Base-by-base conservation (phyloP, 2,113 vertebrate genomes). In the Pao palembangensis region DNA sequence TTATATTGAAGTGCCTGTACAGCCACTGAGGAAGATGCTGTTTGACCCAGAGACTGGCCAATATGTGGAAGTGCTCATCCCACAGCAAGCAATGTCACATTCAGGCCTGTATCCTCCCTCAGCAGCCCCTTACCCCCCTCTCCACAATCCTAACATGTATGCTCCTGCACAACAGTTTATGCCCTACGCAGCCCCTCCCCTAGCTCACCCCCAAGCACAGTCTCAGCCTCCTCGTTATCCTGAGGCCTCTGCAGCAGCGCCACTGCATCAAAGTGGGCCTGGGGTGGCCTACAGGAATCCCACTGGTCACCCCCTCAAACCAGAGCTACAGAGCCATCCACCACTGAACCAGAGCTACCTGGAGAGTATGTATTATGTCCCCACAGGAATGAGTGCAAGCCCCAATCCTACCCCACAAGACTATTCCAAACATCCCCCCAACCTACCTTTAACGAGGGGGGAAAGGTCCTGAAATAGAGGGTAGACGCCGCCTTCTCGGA, bases 31-130 rank as follows among this genome's bases (percentile, higher is more conserved):
- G 67, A 94, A 96, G 74, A 93, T 92, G 16, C 87, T 98, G 71
- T 96, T 95, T 15, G 95, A 97, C 75, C 96, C 96, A 0, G 96
- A 98, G 82, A 95, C 93, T 0, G 93, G 95, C 56, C 95, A 96
- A 69, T 98, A 98, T 51, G 91, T 98, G 67, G 96, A 98, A 77
- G 94, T 98, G 55, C 89, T 98, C 49, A 91, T 95, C 74, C 93
- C 94, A 0, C 92, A 94, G 0, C 91, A 92, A 42, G 82, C 93
- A 6, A 79, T 90, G 58, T 89, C 91, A 0, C 91, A 93, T 7
- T 62, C 92, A 0, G 90, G 91, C 6, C 58, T 94, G 69, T 98
- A 92, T 73, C 91, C 93, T 61, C 78, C 93, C 38, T 76, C 93
- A 21, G 90, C 92, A 72, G 90, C 90, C 20, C 88, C 94, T 0